phyloP scores from a whole-genome alignment of 2,888 invertebrate genomes.

The Suillia variegata region DNA sequence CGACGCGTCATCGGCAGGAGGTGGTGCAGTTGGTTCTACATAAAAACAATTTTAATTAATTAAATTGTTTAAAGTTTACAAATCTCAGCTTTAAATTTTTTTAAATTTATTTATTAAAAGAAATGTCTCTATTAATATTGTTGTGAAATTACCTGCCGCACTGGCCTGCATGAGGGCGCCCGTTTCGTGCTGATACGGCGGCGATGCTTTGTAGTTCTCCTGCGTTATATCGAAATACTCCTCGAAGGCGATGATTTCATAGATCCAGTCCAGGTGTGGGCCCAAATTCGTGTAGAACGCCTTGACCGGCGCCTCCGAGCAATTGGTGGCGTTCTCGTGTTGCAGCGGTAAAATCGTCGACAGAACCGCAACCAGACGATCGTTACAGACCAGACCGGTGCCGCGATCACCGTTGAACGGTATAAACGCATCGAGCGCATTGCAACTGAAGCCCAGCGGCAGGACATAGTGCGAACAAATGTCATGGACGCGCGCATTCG shows the following conservation, averaged over 20 bases:
- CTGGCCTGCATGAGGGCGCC: not conserved
- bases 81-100: not conserved
- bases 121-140: too few relatives aligned
- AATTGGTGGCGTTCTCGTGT: conserved; percentile 25
- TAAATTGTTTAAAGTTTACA: not conserved
- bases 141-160: not conserved
- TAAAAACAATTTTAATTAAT: too few relatives aligned
- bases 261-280: conserved; percentile 38
- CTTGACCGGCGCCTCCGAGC: conserved; percentile 24
- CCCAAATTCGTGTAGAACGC: conserved; percentile 35
- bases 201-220: conserved; percentile 21
- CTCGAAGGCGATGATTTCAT: conserved; percentile 27
- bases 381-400: conserved; percentile 35
- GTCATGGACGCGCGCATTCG: not conserved
- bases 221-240: conserved; percentile 25
- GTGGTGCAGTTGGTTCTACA: too few relatives aligned
- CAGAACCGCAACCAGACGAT: conserved; percentile 32
- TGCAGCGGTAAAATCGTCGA: conserved; percentile 29
- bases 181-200: conserved; percentile 22
- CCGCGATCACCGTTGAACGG: conserved; percentile 35
- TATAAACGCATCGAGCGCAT: conserved; percentile 17
- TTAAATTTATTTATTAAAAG: too few relatives aligned
- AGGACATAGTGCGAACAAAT: not conserved
- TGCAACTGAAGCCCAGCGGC: not conserved
- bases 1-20: too few relatives aligned